Percentiles rank a stretch among this genome's conserved stretches.
These are phyloP conservation scores for Oxygymnocypris stewartii DNA, from an alignment of 2,113 vertebrate species.

Conservation along the genomic window DNA sequence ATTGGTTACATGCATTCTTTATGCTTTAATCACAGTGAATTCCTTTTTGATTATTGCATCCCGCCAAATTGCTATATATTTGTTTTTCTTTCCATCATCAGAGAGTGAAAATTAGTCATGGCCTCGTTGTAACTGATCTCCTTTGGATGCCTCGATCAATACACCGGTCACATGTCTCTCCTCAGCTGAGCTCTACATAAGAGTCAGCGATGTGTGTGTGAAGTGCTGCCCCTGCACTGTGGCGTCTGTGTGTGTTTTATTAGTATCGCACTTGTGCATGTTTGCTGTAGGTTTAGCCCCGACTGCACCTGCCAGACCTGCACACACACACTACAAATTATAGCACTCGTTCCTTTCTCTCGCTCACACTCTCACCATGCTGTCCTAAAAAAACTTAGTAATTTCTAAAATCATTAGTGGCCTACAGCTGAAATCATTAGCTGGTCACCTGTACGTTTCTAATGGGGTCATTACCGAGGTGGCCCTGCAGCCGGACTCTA, in stretches of 20 bases:
- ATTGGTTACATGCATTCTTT: not conserved
- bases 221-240: not conserved
- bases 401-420: constrained; percentile 56
- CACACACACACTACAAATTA: constrained; percentile 43
- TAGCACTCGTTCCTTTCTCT: constrained; percentile 16
- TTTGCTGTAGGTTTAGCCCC: constrained; percentile 36
- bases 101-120: not conserved
- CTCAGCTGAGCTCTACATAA: constrained; percentile 12
- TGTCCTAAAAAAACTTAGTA: constrained; percentile 41
- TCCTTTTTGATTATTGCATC: not conserved
- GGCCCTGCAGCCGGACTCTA: constrained; percentile 51
- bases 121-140: constrained; percentile 17
- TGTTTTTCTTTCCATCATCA: not conserved
- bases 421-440: constrained; percentile 68
- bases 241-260: constrained; percentile 20
- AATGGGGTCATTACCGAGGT: constrained; percentile 63
- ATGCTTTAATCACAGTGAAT: not conserved
- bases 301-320: constrained; percentile 44
- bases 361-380: not conserved
- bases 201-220: constrained; percentile 5
- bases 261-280: constrained; percentile 30
- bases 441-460: constrained; percentile 70
- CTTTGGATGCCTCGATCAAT: constrained; percentile 9
- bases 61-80: not conserved
- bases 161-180: constrained; percentile 14